Evolutionary conservation across 2,888 invertebrate genomes (phyloP).

Genomic region (Tricholauxania praeusta): DNA sequence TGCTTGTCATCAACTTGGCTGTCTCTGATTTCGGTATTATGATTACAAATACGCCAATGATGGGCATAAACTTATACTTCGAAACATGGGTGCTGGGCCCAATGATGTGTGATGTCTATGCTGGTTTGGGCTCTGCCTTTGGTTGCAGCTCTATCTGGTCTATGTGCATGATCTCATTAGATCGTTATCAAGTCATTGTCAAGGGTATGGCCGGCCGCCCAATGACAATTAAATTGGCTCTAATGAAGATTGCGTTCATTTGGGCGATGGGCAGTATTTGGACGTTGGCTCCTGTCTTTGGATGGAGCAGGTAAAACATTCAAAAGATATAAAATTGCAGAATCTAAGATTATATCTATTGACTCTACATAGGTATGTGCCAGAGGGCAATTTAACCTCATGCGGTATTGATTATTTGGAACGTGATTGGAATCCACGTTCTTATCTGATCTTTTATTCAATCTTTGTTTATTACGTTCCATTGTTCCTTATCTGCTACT

Average conservation of each 20-base stretch:
- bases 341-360: not conserved
- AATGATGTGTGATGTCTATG: conserved; percentile 89
- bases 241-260: conserved; percentile 81
- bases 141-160: conserved; percentile 94
- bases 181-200: conserved; percentile 94
- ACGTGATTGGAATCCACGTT: conserved; percentile 80
- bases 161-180: conserved; percentile 92
- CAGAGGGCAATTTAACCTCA: conserved; percentile 94
- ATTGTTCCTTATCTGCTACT: conserved; percentile 83
- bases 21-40: conserved; percentile 89
- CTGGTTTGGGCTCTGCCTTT: conserved; percentile 86
- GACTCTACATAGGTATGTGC: conserved; percentile 78
- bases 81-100: conserved; percentile 70
- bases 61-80: conserved; percentile 67
- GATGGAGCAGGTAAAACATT: conserved; percentile 81
- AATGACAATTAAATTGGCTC: conserved; percentile 83
- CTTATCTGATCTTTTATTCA: conserved; percentile 85
- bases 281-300: conserved; percentile 87
- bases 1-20: conserved; percentile 91
- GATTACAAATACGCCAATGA: conserved; percentile 71
- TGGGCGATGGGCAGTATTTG: conserved; percentile 83
- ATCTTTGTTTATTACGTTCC: conserved; percentile 83
- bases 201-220: conserved; percentile 89
- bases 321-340: not conserved
- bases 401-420: conserved; percentile 90